Evolutionary conservation across 2,888 invertebrate genomes (phyloP).

Genomic region (Nomada ferruginata): DNA sequence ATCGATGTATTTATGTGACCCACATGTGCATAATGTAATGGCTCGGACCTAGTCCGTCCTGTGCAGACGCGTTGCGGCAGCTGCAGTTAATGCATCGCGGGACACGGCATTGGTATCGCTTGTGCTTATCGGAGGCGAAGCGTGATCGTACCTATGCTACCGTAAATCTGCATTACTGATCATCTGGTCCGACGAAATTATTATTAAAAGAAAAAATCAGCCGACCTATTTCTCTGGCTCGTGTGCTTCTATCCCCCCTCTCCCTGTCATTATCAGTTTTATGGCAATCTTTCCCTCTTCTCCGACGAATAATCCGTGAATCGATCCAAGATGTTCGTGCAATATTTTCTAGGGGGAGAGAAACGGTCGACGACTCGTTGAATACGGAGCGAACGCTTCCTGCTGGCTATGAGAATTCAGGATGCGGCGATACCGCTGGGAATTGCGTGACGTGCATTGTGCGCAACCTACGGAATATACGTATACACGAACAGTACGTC

Average conservation of each 20-base stretch:
- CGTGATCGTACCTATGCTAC: constrained; percentile 63
- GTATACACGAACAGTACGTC: constrained; percentile 25
- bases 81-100: constrained; percentile 81
- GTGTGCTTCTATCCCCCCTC: neutral
- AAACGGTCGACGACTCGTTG: constrained; percentile 66
- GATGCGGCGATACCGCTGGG: constrained; percentile 60
- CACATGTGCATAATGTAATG: constrained; percentile 82
- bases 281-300: neutral
- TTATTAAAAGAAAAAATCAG: neutral
- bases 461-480: constrained; percentile 40
- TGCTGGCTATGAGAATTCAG: constrained; percentile 53
- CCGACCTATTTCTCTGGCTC: neutral
- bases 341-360: constrained; percentile 32
- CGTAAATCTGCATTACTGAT: constrained; percentile 63
- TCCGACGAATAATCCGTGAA: neutral
- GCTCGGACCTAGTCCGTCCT: constrained; percentile 70
- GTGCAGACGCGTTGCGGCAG: constrained; percentile 77
- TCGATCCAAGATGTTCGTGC: constrained; percentile 11
- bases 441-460: constrained; percentile 65
- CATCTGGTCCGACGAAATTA: constrained; percentile 45
- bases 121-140: constrained; percentile 69
- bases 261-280: neutral
- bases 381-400: constrained; percentile 63
- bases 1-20: constrained; percentile 82
- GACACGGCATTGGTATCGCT: constrained; percentile 67